Percentiles rank a stretch among this genome's conserved stretches.
These are phyloP conservation scores for Ethmia dodecea DNA, from an alignment of 2,888 invertebrate species.

Conservation along the genomic window DNA sequence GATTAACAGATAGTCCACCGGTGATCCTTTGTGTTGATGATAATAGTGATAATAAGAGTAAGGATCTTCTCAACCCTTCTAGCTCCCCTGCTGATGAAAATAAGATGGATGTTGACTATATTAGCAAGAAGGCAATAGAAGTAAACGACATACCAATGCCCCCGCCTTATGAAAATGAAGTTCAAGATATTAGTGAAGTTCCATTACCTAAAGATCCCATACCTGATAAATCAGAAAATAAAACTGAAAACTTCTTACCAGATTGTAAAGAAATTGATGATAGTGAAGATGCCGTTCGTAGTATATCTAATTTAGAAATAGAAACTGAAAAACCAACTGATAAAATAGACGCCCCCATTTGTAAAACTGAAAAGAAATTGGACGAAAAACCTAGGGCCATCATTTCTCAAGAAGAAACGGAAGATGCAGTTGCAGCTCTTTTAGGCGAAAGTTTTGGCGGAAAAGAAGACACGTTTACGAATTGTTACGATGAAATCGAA, in stretches of 20 bases:
- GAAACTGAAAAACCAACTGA: constrained; percentile 41
- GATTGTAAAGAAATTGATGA: constrained; percentile 43
- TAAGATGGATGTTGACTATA: constrained; percentile 33
- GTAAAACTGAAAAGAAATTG: constrained; percentile 73
- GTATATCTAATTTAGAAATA: constrained; percentile 80
- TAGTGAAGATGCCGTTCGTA: constrained; percentile 89
- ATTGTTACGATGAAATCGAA: constrained; percentile 74
- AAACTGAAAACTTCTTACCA: constrained; percentile 77
- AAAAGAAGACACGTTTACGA: constrained; percentile 72
- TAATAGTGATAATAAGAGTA: constrained; percentile 28
- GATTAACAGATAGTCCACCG: constrained; percentile 81
- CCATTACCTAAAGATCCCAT: constrained; percentile 57
- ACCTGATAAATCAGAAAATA: constrained; percentile 33
- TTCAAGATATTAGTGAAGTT: constrained; percentile 63
- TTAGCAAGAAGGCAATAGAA: constrained; percentile 45
- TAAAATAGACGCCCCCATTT: constrained; percentile 39
- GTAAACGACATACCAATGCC: constrained; percentile 65
- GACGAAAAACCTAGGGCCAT: constrained; percentile 89
- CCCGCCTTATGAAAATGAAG: constrained; percentile 50
- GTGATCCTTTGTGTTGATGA: constrained; percentile 32
- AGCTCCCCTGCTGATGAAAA: constrained; percentile 24
- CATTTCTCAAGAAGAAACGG: constrained; percentile 95
- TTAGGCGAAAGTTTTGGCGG: constrained; percentile 91
- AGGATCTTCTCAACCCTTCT: constrained; percentile 22
- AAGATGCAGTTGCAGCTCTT: constrained; percentile 93